Conservation (phyloP, 2,797 vertebrate genomes). For the Anabas testudineus region DNA sequence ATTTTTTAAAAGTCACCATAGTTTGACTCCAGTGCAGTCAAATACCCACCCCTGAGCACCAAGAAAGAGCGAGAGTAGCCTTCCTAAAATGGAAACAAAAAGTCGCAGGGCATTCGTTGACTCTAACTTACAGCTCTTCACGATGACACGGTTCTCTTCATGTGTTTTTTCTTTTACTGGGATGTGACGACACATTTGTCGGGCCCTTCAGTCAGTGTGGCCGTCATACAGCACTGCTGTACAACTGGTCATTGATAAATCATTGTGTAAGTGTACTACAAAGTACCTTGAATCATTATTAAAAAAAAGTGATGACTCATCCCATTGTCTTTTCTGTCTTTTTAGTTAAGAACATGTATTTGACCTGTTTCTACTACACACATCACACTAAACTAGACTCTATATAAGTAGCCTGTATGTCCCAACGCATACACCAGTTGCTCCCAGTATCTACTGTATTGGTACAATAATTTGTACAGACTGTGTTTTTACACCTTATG, state of each 20-base stretch:
- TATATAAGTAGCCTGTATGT: too few species aligned
- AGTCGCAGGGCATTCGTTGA: slow-evolving; percentile 23
- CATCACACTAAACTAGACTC: too few species aligned
- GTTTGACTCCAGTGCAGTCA: slow-evolving; percentile 45
- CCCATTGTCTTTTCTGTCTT: slow-evolving; percentile 27
- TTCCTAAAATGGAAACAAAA: slow-evolving; percentile 23
- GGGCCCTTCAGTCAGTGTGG: slow-evolving; percentile 38
- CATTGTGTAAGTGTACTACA: slow-evolving; percentile 90
- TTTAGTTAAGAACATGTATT: not conserved
- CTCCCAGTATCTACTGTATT: too few species aligned
- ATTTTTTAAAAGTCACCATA: slow-evolving; percentile 36
- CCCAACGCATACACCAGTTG: too few species aligned
- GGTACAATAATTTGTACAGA: not conserved
- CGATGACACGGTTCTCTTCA: slow-evolving; percentile 15
- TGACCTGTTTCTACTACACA: not conserved
- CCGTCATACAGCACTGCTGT: slow-evolving; percentile 33
- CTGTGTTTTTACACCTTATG: not conserved
- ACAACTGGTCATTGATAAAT: slow-evolving; percentile 84
- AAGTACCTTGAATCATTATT: slow-evolving; percentile 85
- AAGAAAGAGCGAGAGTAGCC: slow-evolving; percentile 16
- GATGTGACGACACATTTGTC: slow-evolving; percentile 18
- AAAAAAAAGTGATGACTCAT: slow-evolving; percentile 68
- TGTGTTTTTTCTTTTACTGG: slow-evolving; percentile 38
- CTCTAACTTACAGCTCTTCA: slow-evolving; percentile 33
- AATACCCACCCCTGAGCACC: slow-evolving; percentile 28